These are phyloP conservation scores for Pseudanteris insignis DNA, from an alignment of 2,888 invertebrate genomes.

Conservation along the genomic window DNA sequence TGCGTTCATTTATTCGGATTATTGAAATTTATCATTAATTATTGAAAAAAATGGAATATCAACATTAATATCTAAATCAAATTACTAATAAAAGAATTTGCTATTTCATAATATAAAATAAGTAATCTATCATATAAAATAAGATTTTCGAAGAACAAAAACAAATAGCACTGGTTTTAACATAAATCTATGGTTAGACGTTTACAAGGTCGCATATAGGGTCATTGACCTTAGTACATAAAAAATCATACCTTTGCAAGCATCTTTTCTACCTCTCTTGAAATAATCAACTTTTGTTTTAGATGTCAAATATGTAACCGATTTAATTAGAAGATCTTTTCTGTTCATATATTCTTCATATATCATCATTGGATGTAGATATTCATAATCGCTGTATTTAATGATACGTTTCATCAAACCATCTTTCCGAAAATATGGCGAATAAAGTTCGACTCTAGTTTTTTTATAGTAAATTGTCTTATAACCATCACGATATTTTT, in stretches of 20 bases:
- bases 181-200: no score
- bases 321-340: slow-evolving; percentile 71
- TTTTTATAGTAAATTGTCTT: slow-evolving; percentile 78
- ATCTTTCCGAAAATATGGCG: slow-evolving; percentile 78
- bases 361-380: slow-evolving; percentile 61
- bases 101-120: no score
- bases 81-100: no score
- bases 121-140: no score
- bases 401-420: slow-evolving; percentile 76
- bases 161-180: no score
- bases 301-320: slow-evolving; percentile 69
- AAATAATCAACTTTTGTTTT: slow-evolving; percentile 73
- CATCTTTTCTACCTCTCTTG: slow-evolving; percentile 74
- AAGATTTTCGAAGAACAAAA: no score
- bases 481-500: slow-evolving; percentile 78
- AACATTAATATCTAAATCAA: no score
- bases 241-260: slow-evolving; percentile 71
- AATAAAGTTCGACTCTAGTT: slow-evolving; percentile 78
- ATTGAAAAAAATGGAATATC: no score
- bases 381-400: slow-evolving; percentile 72
- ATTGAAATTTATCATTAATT: no score
- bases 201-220: no score
- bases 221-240: no score
- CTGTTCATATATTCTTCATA: slow-evolving; percentile 68
- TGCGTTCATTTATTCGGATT: no score